A percentile compares a stretch with the other conserved stretches of the same genome.
These are phyloP conservation scores for Caenorhabditis afra DNA, from an alignment of 2,888 invertebrate genomes.

Conservation along the genomic window DNA sequence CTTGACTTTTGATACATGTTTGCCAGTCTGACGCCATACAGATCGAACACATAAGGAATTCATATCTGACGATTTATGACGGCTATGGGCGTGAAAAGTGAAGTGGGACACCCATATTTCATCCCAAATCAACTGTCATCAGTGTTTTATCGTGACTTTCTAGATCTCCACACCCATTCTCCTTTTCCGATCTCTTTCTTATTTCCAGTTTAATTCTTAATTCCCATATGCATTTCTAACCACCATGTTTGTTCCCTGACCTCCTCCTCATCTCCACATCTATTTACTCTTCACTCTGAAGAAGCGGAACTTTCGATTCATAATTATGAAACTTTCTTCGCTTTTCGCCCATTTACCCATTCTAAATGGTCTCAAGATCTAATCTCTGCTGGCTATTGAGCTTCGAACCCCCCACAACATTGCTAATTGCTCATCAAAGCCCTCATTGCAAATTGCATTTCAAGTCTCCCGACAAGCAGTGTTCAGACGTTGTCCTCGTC, in stretches of 20 bases:
- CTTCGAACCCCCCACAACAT: conserved; percentile 31
- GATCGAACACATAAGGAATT: conserved; percentile 28
- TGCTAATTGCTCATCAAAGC: conserved; percentile 56
- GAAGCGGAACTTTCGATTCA: conserved; percentile 29
- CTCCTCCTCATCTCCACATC: conserved; percentile 4
- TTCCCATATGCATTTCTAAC: conserved; percentile 30
- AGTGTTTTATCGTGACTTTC: not conserved
- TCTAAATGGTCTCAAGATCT: conserved; percentile 25
- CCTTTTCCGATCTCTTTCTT: too few species aligned
- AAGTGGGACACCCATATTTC: conserved; percentile 27
- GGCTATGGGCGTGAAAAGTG: not conserved
- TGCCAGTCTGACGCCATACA: not conserved
- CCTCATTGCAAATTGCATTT: conserved; percentile 51
- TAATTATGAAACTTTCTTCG: conserved; percentile 47
- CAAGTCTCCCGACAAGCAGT: conserved; percentile 27
- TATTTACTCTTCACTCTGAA: conserved; percentile 23
- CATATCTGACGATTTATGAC: conserved; percentile 38
- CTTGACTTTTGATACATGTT: not conserved
- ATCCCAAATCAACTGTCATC: conserved; percentile 25
- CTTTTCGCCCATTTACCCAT: not conserved
- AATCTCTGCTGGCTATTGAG: conserved; percentile 44
- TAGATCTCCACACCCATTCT: not conserved
- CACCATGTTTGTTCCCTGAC: conserved; percentile 39
- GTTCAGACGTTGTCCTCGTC: conserved; percentile 17
- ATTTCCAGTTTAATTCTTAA: conserved; percentile 46